These are phyloP conservation scores for Sylvietta virens DNA, from an alignment of 2,113 vertebrate species.

Conservation along the genomic window DNA sequence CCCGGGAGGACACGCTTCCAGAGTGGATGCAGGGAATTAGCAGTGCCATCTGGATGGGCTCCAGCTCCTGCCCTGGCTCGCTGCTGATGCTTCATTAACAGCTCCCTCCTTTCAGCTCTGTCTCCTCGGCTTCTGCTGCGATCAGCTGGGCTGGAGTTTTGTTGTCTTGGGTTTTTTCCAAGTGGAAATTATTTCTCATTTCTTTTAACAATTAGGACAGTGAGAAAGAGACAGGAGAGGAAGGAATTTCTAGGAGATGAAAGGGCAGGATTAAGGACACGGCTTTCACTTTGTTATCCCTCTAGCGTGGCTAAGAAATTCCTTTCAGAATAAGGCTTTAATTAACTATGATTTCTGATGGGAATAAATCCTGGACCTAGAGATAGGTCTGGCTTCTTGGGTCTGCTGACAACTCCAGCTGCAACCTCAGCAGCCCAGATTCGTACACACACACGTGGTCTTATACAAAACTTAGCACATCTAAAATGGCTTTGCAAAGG, in stretches of 20 bases:
- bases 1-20: background rate
- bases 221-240: background rate
- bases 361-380: background rate
- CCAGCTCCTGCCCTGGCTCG: slow-evolving; percentile 39
- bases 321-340: slow-evolving; percentile 52
- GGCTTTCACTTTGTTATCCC: slow-evolving; percentile 19
- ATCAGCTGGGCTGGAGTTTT: slow-evolving; percentile 38
- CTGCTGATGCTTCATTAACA: slow-evolving; percentile 39
- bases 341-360: slow-evolving; percentile 12
- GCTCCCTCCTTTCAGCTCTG: background rate
- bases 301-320: slow-evolving; percentile 17
- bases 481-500: background rate
- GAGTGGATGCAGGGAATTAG: slow-evolving; percentile 5
- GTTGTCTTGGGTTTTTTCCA: slow-evolving; percentile 35
- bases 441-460: accelerated
- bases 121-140: slow-evolving; percentile 2
- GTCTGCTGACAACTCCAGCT: background rate
- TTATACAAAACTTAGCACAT: background rate
- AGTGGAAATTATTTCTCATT: slow-evolving; percentile 61
- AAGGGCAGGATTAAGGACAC: slow-evolving; percentile 36
- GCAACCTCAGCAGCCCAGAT: background rate
- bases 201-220: slow-evolving; percentile 33
- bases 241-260: slow-evolving; percentile 51
- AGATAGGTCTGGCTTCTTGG: background rate
- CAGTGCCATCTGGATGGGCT: background rate